These are phyloP conservation scores for Itoplectis maculator DNA, from an alignment of 2,888 invertebrate species.

Conservation along the genomic window DNA sequence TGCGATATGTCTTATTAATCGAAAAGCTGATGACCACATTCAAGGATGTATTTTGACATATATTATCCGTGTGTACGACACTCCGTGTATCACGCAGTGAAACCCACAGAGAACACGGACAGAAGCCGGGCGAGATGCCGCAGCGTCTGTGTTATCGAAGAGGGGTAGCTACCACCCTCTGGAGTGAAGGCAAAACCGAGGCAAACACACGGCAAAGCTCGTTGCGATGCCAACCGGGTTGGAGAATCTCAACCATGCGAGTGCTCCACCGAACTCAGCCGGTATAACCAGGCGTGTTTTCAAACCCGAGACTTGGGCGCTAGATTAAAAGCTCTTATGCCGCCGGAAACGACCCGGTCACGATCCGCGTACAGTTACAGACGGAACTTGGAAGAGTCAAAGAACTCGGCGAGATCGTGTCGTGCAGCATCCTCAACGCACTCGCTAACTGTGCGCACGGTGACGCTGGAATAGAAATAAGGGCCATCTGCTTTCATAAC, in stretches of 20 bases:
- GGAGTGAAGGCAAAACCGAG: too few relatives aligned
- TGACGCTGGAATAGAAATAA: constrained; percentile 1
- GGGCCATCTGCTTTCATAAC: not conserved
- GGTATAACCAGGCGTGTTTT: not conserved
- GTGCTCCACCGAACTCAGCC: not conserved
- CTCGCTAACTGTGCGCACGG: not conserved
- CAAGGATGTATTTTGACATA: too few relatives aligned
- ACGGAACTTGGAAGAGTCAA: constrained; percentile 1
- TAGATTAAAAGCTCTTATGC: constrained; percentile 19
- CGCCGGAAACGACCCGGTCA: constrained; percentile 1
- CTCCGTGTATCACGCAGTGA: too few relatives aligned
- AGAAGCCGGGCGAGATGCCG: too few relatives aligned
- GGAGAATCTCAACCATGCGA: not conserved
- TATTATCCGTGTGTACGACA: too few relatives aligned
- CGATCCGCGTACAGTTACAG: constrained; percentile 2
- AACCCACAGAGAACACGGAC: too few relatives aligned
- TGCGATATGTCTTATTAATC: too few relatives aligned
- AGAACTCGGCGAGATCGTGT: constrained; percentile 2
- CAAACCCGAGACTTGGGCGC: constrained; percentile 3
- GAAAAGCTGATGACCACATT: too few relatives aligned
- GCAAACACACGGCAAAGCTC: not conserved
- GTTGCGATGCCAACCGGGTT: not conserved
- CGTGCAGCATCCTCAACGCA: not conserved
- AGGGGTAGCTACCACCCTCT: too few relatives aligned
- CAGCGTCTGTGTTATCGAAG: too few relatives aligned